These are phyloP conservation scores for Hyalella azteca DNA, from an alignment of 2,888 invertebrate genomes.

Conservation along the genomic window DNA sequence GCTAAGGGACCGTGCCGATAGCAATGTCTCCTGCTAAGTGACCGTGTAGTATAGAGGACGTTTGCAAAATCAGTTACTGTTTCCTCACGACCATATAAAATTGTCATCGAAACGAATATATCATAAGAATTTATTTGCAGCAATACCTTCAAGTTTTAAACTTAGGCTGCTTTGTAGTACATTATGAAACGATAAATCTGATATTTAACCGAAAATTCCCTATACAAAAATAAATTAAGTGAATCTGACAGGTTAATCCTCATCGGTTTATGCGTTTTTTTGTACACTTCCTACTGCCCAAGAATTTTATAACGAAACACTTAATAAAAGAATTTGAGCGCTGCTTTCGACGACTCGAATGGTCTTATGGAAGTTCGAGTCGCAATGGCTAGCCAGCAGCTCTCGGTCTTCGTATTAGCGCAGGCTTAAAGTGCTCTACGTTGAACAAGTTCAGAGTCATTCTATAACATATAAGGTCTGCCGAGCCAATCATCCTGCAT, in stretches of 20 bases:
- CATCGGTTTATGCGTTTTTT: not conserved
- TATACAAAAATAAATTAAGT: not conserved
- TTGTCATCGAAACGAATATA: no score
- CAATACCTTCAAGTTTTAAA: no score
- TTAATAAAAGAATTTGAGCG: not conserved
- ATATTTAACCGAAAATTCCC: no score
- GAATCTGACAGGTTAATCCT: not conserved
- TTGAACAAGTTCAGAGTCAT: not conserved
- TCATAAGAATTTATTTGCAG: no score
- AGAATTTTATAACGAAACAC: not conserved
- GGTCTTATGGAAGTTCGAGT: not conserved
- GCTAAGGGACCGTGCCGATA: no score
- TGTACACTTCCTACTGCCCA: not conserved
- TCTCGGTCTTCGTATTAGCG: not conserved
- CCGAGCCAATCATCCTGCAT: not conserved
- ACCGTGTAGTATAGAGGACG: no score
- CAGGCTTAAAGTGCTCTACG: not conserved
- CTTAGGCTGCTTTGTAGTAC: no score
- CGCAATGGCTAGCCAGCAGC: not conserved
- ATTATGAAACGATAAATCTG: no score
- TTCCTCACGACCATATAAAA: no score
- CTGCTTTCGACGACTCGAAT: not conserved
- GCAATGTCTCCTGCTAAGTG: no score
- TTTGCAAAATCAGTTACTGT: no score
- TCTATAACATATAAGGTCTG: not conserved